Evolutionary conservation across 2,113 vertebrate species (phyloP), one percentile per base, ranked within the genome.

Genomic region (Phrynosoma blainvillii): DNA sequence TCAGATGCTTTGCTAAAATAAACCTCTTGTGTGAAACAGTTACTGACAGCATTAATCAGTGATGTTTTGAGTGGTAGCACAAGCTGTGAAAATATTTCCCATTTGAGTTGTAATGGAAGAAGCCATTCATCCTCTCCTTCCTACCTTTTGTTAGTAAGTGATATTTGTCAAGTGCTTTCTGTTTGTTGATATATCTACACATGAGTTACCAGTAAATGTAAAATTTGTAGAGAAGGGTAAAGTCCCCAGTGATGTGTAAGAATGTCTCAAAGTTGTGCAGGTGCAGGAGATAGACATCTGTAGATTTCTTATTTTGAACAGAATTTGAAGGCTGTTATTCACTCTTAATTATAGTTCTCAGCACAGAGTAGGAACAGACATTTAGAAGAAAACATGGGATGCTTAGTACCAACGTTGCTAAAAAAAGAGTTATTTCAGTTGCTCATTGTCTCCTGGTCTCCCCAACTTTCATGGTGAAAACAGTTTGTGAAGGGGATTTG

Each of bases 121-220:
- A 96, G 95, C 95, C 95, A 97, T 96, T 97, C 95, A 96, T 96
- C 93, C 92, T 96, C 95, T 93, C 93, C 94, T 95, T 96, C 56
- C 93, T 96, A 87, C 93, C 94, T 95, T 76, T 96, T 96, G 96
- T 97, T 96, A 96, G 96, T 95, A 92, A 90, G 94, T 95, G 80
- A 93, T 88, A 82, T 89, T 94, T 96, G 93, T 95, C 93, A 95
- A 96, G 96, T 97, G 95, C 94, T 92, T 95, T 79, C 90, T 93
- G 74, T 0, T 0, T 16, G 13, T 86, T 21, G n/a, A 40, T 66
- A 9, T 3, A 47, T 1, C 47, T 27, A 83, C 25, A 73, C 16
- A 56, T 74, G 30, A 30, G 25, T 56, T 74, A 73, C 54, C 47
- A 36, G 30, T 75, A 74, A 84, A 25, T 32, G 10, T 74, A 74